These are phyloP conservation scores for Agonopterix subpropinquella DNA, from an alignment of 2,888 invertebrate genomes.

Conservation along the genomic window DNA sequence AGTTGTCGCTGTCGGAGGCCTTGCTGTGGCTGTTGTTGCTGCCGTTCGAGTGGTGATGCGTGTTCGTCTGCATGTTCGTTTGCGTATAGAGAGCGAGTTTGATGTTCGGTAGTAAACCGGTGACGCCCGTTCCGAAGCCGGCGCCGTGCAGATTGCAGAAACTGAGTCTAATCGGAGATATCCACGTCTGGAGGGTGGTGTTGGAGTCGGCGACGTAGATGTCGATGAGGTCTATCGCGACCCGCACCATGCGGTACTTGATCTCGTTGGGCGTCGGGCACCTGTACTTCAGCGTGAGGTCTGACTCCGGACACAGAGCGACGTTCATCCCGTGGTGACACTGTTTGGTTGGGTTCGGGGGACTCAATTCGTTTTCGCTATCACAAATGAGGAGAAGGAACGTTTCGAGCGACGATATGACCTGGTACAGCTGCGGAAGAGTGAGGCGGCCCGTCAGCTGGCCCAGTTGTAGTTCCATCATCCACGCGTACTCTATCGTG, in stretches of 20 bases:
- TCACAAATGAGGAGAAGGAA: slow-evolving; percentile 90
- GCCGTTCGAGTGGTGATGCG: slow-evolving; percentile 72
- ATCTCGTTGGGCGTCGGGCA: slow-evolving; percentile 88
- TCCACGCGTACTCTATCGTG: slow-evolving; percentile 98
- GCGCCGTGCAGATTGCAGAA: slow-evolving; percentile 97
- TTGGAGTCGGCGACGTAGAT: slow-evolving; percentile 93
- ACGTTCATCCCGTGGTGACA: slow-evolving; percentile 88
- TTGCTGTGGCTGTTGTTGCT: slow-evolving; percentile 59
- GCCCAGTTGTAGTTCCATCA: slow-evolving; percentile 95
- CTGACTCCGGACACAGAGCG: slow-evolving; percentile 81
- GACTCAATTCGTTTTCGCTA: slow-evolving; percentile 91
- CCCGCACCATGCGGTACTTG: slow-evolving; percentile 94
- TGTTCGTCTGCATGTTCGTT: slow-evolving; percentile 74
- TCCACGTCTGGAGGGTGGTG: slow-evolving; percentile 90
- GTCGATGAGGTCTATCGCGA: slow-evolving; percentile 92
- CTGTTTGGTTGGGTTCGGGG: slow-evolving; percentile 85
- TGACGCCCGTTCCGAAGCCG: slow-evolving; percentile 92
- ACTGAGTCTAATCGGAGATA: slow-evolving; percentile 90
- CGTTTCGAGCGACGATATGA: slow-evolving; percentile 92
- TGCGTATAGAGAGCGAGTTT: slow-evolving; percentile 78
- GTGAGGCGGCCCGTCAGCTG: slow-evolving; percentile 94
- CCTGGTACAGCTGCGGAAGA: slow-evolving; percentile 90
- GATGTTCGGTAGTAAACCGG: slow-evolving; percentile 88
- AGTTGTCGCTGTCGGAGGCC: slow-evolving; percentile 77
- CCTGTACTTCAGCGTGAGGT: slow-evolving; percentile 80